These are phyloP conservation scores for Drosophila mojavensis DNA, from an alignment of 1,140 invertebrate genomes.

Conservation along the genomic window DNA sequence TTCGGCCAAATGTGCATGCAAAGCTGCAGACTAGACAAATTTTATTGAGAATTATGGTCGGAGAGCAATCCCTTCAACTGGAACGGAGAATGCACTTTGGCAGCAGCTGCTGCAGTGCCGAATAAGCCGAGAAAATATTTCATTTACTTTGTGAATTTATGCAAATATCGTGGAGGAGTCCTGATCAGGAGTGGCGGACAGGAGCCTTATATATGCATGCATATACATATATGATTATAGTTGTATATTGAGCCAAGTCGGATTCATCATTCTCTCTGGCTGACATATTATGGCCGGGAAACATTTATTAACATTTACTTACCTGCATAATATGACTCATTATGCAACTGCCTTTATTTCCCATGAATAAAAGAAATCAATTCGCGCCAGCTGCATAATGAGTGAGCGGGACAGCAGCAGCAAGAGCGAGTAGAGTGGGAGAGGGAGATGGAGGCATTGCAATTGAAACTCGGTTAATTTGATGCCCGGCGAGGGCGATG, in stretches of 20 bases:
- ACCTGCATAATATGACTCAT: constrained; percentile 45
- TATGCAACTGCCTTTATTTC: constrained; percentile 38
- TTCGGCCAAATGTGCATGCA: constrained; percentile 44
- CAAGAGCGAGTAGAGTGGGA: background rate
- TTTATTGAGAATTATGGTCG: constrained; percentile 46
- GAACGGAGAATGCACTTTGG: background rate
- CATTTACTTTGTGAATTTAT: background rate
- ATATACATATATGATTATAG: too few relatives aligned
- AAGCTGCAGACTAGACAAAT: constrained; percentile 36
- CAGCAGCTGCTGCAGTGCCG: constrained; percentile 17
- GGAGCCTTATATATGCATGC: too few relatives aligned
- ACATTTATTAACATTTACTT: constrained; percentile 36
- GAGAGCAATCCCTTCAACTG: background rate
- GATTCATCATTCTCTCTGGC: background rate
- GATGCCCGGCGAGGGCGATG: constrained; percentile 38
- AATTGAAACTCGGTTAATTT: constrained; percentile 55
- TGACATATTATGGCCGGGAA: constrained; percentile 13
- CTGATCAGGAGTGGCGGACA: too few relatives aligned
- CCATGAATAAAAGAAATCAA: constrained; percentile 19
- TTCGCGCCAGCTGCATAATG: constrained; percentile 13
- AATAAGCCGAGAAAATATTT: background rate
- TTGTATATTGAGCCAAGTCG: too few relatives aligned
- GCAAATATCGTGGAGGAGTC: background rate
- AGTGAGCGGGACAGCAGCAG: background rate
- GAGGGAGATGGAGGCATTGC: constrained; percentile 17